phyloP scores from a whole-genome alignment of 2,888 invertebrate species.

The Cepaea hortensis region DNA sequence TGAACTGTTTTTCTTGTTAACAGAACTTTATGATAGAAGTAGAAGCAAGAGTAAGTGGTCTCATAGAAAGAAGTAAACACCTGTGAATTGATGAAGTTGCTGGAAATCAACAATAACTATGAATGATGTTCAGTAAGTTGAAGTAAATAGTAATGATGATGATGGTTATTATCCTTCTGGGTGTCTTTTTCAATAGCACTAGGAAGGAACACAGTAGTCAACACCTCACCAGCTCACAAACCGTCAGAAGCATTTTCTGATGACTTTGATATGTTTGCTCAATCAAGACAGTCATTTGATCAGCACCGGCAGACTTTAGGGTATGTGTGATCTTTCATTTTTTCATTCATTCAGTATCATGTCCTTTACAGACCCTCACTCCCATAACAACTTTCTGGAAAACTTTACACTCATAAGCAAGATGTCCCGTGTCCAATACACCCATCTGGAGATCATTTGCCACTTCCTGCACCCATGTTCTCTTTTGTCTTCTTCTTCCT shows the following conservation, averaged over 20 bases:
- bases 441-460: no score
- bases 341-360: neutral
- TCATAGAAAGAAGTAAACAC: no score
- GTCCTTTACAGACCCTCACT: neutral
- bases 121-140: no score
- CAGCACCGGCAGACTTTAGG: slow-evolving; percentile 51
- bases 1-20: no score
- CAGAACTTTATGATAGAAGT: no score
- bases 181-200: neutral
- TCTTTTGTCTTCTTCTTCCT: no score
- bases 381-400: neutral
- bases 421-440: no score
- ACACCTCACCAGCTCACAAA: neutral
- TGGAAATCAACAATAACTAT: no score
- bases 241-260: slow-evolving; percentile 28
- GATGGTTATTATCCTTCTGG: neutral
- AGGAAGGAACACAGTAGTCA: neutral
- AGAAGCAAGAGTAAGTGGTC: no score
- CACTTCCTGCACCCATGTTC: no score
- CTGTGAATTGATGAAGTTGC: no score
- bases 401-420: neutral
- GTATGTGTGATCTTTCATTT: slow-evolving; percentile 21
- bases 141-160: neutral
- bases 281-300: slow-evolving; percentile 80
- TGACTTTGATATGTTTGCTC: slow-evolving; percentile 86